phyloP scores from a whole-genome alignment of 2,797 vertebrate genomes.

The Intellagama lesueurii region DNA sequence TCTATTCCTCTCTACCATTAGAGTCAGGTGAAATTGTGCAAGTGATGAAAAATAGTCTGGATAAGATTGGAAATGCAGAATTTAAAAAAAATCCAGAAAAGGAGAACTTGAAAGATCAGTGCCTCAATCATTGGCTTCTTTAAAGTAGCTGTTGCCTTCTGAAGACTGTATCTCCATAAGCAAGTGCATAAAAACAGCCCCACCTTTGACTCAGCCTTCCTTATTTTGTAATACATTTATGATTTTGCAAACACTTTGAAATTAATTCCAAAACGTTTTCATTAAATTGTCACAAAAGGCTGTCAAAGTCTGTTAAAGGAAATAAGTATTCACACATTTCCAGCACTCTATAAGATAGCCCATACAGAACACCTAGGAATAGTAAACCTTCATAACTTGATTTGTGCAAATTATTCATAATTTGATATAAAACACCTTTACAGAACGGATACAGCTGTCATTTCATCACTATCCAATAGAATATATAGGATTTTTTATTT shows the following conservation, averaged over 20 bases:
- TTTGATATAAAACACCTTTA: not conserved
- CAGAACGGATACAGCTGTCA: not conserved
- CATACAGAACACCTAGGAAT: not conserved
- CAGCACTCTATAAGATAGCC: not conserved
- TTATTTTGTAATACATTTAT: not conserved
- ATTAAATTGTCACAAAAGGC: not conserved
- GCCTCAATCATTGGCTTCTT: not conserved
- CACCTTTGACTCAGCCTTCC: not conserved
- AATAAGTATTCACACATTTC: not conserved
- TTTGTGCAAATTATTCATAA: not conserved
- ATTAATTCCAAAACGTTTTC: not conserved
- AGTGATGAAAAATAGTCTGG: no score
- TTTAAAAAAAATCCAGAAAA: not conserved
- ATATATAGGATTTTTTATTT: not conserved
- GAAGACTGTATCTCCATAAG: no score
- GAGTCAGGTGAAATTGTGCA: no score
- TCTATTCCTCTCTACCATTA: no score
- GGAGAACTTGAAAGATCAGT: not conserved
- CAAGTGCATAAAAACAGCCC: not conserved
- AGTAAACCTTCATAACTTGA: not conserved
- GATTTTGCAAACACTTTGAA: not conserved
- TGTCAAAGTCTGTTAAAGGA: not conserved
- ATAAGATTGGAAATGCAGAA: no score
- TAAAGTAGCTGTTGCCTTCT: not conserved
- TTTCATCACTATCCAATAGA: not conserved